phyloP scores from a whole-genome alignment of 2,888 invertebrate genomes.

The Spodoptera littoralis region DNA sequence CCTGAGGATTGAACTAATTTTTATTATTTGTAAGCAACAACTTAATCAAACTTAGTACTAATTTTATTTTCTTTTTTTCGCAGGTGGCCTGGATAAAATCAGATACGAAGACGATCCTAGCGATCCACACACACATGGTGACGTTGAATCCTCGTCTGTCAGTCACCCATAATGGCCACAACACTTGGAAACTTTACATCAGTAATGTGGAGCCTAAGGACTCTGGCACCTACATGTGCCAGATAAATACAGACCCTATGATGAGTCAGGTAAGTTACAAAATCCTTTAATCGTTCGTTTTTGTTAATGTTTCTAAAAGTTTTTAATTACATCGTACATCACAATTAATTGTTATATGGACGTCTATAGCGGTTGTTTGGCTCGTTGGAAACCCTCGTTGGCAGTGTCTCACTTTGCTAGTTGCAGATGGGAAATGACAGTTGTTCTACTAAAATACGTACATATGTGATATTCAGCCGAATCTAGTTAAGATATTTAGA shows the following conservation, averaged over 20 bases:
- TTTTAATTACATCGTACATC: too few relatives aligned
- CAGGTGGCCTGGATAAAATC: slow-evolving; percentile 98
- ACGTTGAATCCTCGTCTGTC: slow-evolving; percentile 95
- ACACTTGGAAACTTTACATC: slow-evolving; percentile 97
- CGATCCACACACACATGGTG: slow-evolving; percentile 96
- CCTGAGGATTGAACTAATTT: too few relatives aligned
- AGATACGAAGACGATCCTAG: slow-evolving; percentile 95
- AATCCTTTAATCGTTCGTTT: neutral
- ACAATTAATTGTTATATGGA: too few relatives aligned
- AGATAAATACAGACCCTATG: slow-evolving; percentile 97
- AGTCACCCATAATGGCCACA: slow-evolving; percentile 97
- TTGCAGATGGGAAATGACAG: neutral
- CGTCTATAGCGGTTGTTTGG: too few relatives aligned
- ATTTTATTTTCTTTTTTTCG: slow-evolving; percentile 8
- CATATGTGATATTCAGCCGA: too few relatives aligned
- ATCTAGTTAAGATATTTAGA: too few relatives aligned
- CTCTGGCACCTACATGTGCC: slow-evolving; percentile 97
- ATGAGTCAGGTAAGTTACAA: slow-evolving; percentile 92
- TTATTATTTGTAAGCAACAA: too few relatives aligned
- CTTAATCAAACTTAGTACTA: too few relatives aligned
- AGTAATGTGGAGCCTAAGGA: slow-evolving; percentile 96
- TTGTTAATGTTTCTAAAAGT: too few relatives aligned
- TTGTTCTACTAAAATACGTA: too few relatives aligned
- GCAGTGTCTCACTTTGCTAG: too few relatives aligned
- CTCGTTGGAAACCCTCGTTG: too few relatives aligned